Percentiles rank a stretch among this genome's conserved stretches.
phyloP scores from a whole-genome alignment of 2,888 invertebrate genomes.

The Pyrrhosoma nymphula region DNA sequence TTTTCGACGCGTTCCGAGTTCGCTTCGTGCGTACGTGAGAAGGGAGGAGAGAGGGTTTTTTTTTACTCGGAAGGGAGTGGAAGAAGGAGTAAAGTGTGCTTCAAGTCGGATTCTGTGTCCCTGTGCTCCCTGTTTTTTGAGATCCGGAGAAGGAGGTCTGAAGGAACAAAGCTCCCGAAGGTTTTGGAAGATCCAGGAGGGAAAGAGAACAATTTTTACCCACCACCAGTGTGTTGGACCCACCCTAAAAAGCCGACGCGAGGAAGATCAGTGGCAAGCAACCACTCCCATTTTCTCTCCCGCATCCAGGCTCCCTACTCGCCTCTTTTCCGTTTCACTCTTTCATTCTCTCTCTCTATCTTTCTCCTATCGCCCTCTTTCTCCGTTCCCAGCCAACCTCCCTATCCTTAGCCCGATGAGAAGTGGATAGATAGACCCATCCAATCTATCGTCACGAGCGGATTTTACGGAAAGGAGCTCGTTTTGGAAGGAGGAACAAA shows the following conservation, averaged over 20 bases:
- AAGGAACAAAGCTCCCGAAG: background rate
- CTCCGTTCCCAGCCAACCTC: constrained; percentile 36
- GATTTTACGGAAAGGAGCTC: constrained; percentile 21
- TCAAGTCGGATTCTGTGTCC: background rate
- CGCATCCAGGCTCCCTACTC: constrained; percentile 42
- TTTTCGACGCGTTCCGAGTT: constrained; percentile 24
- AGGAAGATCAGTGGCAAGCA: constrained; percentile 61
- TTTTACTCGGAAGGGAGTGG: background rate
- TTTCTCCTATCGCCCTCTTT: background rate
- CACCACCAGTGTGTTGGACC: background rate
- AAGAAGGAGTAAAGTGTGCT: background rate
- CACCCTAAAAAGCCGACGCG: constrained; percentile 61
- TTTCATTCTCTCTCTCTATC: no score
- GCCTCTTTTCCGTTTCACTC: background rate
- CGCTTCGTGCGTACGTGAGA: background rate
- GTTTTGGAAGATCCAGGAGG: background rate
- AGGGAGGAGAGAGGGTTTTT: no score
- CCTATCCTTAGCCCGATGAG: background rate
- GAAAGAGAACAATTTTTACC: background rate
- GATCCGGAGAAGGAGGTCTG: background rate
- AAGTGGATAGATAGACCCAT: constrained; percentile 20
- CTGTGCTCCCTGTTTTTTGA: background rate
- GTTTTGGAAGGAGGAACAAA: no score
- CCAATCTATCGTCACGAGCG: background rate
- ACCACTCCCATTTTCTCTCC: constrained; percentile 64